Base-by-base conservation (phyloP, 2,113 vertebrate species). In the Platichthys flesus region DNA sequence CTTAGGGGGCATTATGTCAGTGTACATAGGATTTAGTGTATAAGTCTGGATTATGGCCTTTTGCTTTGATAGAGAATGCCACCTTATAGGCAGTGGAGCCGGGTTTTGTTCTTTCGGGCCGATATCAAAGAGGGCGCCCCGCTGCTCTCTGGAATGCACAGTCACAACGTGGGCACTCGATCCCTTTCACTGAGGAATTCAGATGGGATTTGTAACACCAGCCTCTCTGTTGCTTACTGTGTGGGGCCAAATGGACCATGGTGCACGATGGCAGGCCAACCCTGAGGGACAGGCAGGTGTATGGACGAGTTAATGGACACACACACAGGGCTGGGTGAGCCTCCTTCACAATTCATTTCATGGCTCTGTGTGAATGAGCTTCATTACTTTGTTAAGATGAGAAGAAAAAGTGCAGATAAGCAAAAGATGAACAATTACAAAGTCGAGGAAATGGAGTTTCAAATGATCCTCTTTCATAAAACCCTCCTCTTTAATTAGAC, bases 1-100 rank as follows among this genome's bases (percentile, higher is more conserved):
- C 89, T 94, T 94, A 93, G 77, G 76, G 90, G 88, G 92, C 90
- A 92, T 93, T 92, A 93, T 93, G 89, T 92, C 88, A 91, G 90
- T 92, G 86, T 93, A 92, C 91, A 92, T 82, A 91, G 87, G 93
- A 90, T 94, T 94, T 92, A 88, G 89, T 76, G 83, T 79, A 85
- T 88, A 92, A 94, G 21, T 92, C 89, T 86, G 93, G 92, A 94
- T 92, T 93, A 93, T 79, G 93, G 91, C 86, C 91, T 83, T 91
- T 93, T 85, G 86, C 90, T 92, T 92, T 92, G 90, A 91, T 91
- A 87, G 87, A 86, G 92, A 90, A 91, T 89, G 88, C 87, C 91
- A 92, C 90, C 87, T 89, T 91, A 90, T 89, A 92, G 88, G 73
- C 81, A 59, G 59, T 9, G 63, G 78, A 85, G 87, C 82, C 28